These are phyloP conservation scores for Eubasilissa splendida DNA, from an alignment of 2,888 invertebrate genomes.

Conservation along the genomic window DNA sequence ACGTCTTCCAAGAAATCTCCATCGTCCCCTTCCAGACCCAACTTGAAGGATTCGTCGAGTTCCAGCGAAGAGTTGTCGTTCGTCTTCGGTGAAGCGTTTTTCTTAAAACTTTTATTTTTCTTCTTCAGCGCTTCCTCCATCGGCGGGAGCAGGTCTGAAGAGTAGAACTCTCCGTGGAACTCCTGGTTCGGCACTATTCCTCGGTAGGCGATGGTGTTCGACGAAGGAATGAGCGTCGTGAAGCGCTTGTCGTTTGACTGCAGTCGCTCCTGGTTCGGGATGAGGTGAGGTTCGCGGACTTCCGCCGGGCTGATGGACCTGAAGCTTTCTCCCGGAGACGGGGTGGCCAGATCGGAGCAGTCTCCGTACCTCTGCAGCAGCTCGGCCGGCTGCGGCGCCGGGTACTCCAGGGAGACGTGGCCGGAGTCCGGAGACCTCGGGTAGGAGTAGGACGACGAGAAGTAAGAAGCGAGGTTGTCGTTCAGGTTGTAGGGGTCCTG, in stretches of 20 bases:
- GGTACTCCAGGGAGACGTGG: slow-evolving; percentile 71
- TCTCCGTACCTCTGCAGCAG: slow-evolving; percentile 56
- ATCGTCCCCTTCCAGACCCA: slow-evolving; percentile 67
- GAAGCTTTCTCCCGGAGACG: slow-evolving; percentile 65
- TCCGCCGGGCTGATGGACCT: slow-evolving; percentile 67
- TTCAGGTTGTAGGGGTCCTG: slow-evolving; percentile 70
- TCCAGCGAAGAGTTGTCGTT: background rate
- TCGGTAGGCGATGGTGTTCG: slow-evolving; percentile 69
- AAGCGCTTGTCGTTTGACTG: slow-evolving; percentile 52
- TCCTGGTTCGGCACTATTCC: slow-evolving; percentile 48
- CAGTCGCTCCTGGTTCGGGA: slow-evolving; percentile 43
- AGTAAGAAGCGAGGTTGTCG: slow-evolving; percentile 52
- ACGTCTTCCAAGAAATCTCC: slow-evolving; percentile 67
- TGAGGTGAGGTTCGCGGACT: slow-evolving; percentile 38
- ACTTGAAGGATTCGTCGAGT: slow-evolving; percentile 56
- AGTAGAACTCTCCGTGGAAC: slow-evolving; percentile 52
- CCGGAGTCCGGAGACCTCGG: slow-evolving; percentile 72
- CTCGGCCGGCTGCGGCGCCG: slow-evolving; percentile 66
- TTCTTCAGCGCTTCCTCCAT: slow-evolving; percentile 41
- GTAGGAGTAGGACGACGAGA: slow-evolving; percentile 66
- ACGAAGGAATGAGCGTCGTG: slow-evolving; percentile 52
- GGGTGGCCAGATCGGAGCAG: slow-evolving; percentile 57
- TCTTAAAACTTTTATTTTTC: slow-evolving; percentile 42
- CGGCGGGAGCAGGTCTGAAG: slow-evolving; percentile 46
- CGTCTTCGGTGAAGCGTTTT: slow-evolving; percentile 33